Conservation (phyloP, 2,888 invertebrate genomes). For the Netelia inedita region DNA sequence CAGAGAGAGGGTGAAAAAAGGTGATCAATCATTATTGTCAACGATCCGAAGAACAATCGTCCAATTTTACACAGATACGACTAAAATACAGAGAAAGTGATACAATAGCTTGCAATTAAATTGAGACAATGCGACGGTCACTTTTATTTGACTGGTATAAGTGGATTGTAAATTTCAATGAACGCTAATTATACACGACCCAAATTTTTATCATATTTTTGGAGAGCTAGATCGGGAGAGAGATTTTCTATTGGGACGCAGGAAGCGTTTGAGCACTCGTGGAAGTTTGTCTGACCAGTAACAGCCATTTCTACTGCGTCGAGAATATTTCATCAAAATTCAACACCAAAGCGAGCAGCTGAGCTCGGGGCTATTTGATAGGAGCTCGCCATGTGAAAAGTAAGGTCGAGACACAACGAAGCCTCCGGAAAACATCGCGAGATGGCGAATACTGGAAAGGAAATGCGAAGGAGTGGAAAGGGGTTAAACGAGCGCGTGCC, state of each 20-base stretch:
- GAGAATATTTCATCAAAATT: conserved; percentile 1
- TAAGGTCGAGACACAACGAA: background rate
- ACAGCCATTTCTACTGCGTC: background rate
- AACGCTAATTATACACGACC: conserved; percentile 10
- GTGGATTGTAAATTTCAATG: conserved; percentile 34
- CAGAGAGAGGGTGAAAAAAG: background rate
- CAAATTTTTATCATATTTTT: no score
- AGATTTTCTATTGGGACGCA: no score
- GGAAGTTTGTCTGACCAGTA: background rate
- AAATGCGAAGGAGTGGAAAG: background rate
- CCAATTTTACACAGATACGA: conserved; percentile 24
- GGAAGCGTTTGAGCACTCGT: no score
- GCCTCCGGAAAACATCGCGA: background rate
- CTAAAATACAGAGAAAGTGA: background rate
- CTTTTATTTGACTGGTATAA: conserved; percentile 22
- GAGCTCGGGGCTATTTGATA: background rate
- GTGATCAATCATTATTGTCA: conserved; percentile 31
- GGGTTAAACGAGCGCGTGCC: no score
- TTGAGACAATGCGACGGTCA: conserved; percentile 8
- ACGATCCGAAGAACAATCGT: conserved; percentile 21
- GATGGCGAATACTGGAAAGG: background rate
- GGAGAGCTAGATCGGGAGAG: no score
- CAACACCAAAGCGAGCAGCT: background rate
- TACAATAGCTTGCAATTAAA: conserved; percentile 37
- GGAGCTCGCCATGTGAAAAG: background rate